Base-by-base conservation (phyloP, 2,113 vertebrate species). In the Synchiropus splendidus region DNA sequence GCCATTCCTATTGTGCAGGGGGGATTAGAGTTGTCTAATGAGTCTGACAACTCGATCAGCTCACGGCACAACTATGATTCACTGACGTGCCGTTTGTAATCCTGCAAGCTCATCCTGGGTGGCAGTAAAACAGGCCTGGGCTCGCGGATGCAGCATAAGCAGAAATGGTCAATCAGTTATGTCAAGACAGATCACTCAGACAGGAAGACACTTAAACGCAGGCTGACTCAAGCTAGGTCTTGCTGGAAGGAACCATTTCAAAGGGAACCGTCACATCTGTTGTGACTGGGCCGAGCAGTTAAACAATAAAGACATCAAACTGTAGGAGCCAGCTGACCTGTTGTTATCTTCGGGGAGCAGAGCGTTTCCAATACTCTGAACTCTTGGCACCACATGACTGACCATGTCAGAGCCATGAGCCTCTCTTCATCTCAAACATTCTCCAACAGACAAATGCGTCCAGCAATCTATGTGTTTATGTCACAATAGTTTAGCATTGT, bases 201-300 rank as follows among this genome's bases (percentile, higher is more conserved):
- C 21, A 8, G 21, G 21, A 58, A 44, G 38, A 58, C 52, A 57
- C 38, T 57, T 31, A 43, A 32, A 3, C 36, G 54, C 35, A 54
- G 17, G 12, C 16, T 74, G 71, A 74, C 18, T 77, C 70, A 64
- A 31, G 41, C 36, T 53, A 36, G 58, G 55, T 76, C 72, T 72
- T 36, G 42, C 31, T 45, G 61, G 48, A 34, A 30, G 4, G n/a
- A 42, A 49, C 36, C 6, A 34, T 48, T 47, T 37, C 48, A 50
- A 69, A 59, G 37, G 27, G 43, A 42, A 58, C 37, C 27, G 46
- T 59, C 74, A 65, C 59, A 72, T 69, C 65, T 63, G 75, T 47
- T 58, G 16, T 52, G 54, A 72, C 43, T 70, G 48, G 18, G 51
- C 27, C 1, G 10, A 17, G 18, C 10, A 58, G 37, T 47, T 12